phyloP scores from a whole-genome alignment of 2,797 vertebrate species.

The Coreius guichenoti region DNA sequence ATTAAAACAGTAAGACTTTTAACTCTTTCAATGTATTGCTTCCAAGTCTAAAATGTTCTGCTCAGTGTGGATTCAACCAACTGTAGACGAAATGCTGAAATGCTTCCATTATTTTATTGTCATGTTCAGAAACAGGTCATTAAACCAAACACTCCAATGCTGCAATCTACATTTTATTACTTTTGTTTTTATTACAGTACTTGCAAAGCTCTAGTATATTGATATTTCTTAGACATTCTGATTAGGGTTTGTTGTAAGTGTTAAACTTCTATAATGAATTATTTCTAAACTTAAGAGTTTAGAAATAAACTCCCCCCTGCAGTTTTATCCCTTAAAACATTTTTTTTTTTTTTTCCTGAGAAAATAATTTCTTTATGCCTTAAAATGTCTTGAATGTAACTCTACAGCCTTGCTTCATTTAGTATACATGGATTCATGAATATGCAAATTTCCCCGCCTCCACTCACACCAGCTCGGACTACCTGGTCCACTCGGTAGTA shows the following conservation, averaged over 20 bases:
- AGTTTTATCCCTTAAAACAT: background rate
- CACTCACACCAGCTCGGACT: background rate
- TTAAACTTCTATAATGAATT: background rate
- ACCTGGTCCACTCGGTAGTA: background rate
- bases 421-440: background rate
- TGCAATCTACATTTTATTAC: conserved; percentile 2
- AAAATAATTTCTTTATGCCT: background rate
- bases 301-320: background rate
- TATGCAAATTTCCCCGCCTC: background rate
- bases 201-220: background rate
- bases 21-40: background rate
- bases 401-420: background rate
- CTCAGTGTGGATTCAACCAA: background rate
- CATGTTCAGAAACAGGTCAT: conserved; percentile 5
- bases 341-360: background rate
- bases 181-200: background rate
- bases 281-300: background rate
- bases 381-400: background rate
- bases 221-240: background rate
- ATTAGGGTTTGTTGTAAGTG: conserved; percentile 4
- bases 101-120: conserved; percentile 2
- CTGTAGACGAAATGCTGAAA: background rate
- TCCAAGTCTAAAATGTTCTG: background rate
- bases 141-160: background rate
- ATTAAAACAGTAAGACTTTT: background rate